phyloP scores from a whole-genome alignment of 2,888 invertebrate species.

The Orthosia cruda region DNA sequence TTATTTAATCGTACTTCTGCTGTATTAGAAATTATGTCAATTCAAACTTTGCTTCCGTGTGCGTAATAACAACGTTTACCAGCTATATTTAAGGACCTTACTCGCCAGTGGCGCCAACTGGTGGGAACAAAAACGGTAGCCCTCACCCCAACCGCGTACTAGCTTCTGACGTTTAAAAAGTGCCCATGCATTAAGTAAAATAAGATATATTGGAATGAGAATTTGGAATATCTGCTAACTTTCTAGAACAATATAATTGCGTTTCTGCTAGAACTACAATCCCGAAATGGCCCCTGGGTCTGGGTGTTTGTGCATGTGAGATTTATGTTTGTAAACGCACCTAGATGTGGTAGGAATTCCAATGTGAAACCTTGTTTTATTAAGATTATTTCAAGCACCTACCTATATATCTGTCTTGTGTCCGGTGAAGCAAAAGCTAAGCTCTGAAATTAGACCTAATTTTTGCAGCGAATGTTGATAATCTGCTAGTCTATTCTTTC shows the following conservation, averaged over 20 bases:
- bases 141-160: no score
- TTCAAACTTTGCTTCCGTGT: no score
- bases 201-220: no score
- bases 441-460: neutral
- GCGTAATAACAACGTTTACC: no score
- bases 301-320: constrained; percentile 29
- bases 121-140: no score
- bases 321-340: constrained; percentile 39
- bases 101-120: no score
- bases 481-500: no score
- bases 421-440: neutral
- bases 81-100: no score
- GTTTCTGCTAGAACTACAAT: constrained; percentile 27
- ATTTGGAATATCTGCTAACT: neutral
- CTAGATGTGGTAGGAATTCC: constrained; percentile 3
- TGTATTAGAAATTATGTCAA: no score
- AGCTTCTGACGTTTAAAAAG: no score
- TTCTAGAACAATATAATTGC: constrained; percentile 26
- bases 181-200: no score
- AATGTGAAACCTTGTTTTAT: neutral
- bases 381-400: neutral
- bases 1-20: no score
- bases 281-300: constrained; percentile 17
- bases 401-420: neutral
- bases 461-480: neutral